phyloP scores from a whole-genome alignment of 2,797 vertebrate genomes.

The Enteromius paludinosus region DNA sequence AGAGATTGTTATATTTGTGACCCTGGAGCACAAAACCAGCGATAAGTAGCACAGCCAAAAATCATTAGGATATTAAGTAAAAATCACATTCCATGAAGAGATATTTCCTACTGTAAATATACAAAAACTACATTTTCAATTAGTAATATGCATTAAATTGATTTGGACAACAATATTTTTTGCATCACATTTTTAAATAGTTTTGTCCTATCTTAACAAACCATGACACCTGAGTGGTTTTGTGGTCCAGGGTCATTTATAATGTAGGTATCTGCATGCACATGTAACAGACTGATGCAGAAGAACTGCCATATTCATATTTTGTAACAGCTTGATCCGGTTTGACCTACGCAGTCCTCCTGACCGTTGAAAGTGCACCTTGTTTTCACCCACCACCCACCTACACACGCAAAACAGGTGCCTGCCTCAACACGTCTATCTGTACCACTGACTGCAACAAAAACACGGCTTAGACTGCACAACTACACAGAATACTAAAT shows the following conservation, averaged over 20 bases:
- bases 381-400: constrained; percentile 48
- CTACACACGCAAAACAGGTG: constrained; percentile 53
- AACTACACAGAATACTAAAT: not conserved
- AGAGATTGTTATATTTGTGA: not conserved
- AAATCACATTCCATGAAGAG: not conserved
- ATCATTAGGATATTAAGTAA: not conserved
- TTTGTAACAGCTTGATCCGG: not conserved
- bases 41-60: not conserved
- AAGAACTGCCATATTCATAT: constrained; percentile 27
- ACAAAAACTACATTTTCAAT: not conserved
- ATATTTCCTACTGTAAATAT: not conserved
- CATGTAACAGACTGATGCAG: not conserved
- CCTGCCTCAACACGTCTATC: constrained; percentile 47
- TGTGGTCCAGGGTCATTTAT: not conserved
- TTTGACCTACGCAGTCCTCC: constrained; percentile 29
- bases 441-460: constrained; percentile 2
- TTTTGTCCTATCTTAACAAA: not conserved
- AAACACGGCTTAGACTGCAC: not conserved
- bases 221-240: not conserved
- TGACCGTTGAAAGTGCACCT: constrained; percentile 38
- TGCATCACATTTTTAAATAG: not conserved
- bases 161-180: not conserved
- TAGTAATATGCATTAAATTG: not conserved
- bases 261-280: not conserved
- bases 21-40: not conserved